Conservation (phyloP, 2,113 vertebrate species). For the Hydropotes inermis region DNA sequence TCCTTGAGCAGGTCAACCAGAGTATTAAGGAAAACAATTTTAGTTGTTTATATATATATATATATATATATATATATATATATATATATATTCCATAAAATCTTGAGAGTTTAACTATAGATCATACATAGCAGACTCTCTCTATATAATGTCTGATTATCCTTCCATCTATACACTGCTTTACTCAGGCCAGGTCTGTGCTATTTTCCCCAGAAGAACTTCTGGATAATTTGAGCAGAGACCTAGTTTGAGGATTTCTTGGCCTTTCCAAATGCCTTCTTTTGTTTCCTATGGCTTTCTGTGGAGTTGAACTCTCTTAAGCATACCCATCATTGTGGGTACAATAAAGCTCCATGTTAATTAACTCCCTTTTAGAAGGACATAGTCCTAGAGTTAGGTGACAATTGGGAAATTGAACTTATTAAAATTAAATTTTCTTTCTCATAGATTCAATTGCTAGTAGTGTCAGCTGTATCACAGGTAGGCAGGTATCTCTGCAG, state of each 20-base stretch:
- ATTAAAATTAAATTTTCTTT: background rate
- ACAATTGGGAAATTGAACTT: background rate
- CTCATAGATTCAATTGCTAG: background rate
- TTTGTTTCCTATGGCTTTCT: background rate
- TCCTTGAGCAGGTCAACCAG: background rate
- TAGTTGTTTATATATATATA: background rate
- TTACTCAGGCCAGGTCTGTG: background rate
- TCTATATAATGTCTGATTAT: background rate
- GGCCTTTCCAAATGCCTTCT: background rate
- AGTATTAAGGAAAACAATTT: background rate
- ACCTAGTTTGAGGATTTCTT: background rate
- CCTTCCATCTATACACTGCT: background rate
- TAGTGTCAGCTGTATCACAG: background rate
- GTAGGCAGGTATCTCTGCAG: background rate
- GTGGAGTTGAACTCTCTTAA: background rate
- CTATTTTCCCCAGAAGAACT: background rate
- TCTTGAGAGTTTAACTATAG: background rate
- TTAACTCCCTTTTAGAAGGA: background rate
- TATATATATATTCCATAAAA: background rate
- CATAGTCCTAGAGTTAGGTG: background rate
- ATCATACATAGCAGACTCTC: background rate
- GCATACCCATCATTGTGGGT: background rate
- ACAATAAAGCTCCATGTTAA: background rate
- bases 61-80: background rate
- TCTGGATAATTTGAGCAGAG: background rate